Evolutionary conservation across 2,797 vertebrate species (phyloP).

Genomic region (Chaunax sp.): DNA sequence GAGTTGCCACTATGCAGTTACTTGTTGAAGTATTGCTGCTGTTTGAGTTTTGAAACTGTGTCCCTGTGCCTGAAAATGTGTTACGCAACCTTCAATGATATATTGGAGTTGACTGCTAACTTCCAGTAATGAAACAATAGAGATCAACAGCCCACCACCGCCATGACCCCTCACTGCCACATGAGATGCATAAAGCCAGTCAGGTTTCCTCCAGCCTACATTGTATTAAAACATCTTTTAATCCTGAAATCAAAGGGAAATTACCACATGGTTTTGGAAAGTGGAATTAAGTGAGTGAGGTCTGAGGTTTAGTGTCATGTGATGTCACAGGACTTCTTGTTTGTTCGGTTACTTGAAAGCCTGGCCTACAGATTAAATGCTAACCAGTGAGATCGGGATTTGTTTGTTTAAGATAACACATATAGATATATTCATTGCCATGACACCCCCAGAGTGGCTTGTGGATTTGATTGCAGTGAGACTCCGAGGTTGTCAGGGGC

Average conservation of each 20-base stretch:
- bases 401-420: conserved; percentile 35
- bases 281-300: neutral
- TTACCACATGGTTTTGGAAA: neutral
- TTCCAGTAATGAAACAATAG: conserved; percentile 36
- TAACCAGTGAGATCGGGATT: conserved; percentile 12
- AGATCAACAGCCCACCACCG: conserved; percentile 1
- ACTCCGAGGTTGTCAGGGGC: too few relatives aligned
- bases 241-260: conserved; percentile 5
- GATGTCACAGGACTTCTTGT: conserved; percentile 28
- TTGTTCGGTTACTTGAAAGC: neutral
- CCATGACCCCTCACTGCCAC: conserved; percentile 1
- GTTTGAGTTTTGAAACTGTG: conserved; percentile 45
- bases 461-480: conserved; percentile 42
- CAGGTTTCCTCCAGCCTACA: conserved; percentile 8
- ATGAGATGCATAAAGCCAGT: conserved; percentile 46
- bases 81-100: conserved; percentile 22
- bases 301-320: conserved; percentile 27
- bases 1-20: conserved; percentile 34
- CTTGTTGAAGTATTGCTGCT: conserved; percentile 30
- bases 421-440: conserved; percentile 14
- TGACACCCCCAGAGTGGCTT: neutral
- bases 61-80: conserved; percentile 31
- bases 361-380: neutral
- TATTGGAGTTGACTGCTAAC: conserved; percentile 49
- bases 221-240: neutral